A percentile compares a stretch with the other conserved stretches of the same genome.
Conservation (phyloP, 2,113 vertebrate species). For the Pseudorectes ferrugineus region DNA sequence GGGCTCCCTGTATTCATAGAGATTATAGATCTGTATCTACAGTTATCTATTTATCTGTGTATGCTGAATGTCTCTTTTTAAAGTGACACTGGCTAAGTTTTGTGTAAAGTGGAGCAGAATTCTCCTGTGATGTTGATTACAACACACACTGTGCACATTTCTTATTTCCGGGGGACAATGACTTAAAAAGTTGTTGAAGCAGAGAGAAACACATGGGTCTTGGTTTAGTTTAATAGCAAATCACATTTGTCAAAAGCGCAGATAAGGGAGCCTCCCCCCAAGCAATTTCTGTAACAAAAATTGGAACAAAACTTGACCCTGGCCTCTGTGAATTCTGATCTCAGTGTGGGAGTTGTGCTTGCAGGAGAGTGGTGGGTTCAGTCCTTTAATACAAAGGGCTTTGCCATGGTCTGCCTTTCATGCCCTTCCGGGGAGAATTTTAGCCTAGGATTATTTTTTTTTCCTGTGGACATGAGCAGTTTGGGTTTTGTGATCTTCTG, state of each 20-base stretch:
- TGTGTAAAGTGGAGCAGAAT: neutral
- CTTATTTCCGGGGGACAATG: neutral
- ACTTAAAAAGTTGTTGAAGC: neutral
- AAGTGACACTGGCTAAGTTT: neutral
- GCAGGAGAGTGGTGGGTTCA: neutral
- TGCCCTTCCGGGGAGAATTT: neutral
- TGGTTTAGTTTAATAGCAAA: neutral
- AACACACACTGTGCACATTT: neutral
- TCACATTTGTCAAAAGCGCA: neutral
- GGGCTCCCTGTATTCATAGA: neutral
- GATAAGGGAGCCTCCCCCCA: neutral
- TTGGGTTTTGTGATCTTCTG: neutral
- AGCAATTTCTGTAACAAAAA: neutral
- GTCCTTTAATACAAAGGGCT: neutral
- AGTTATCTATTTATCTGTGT: neutral
- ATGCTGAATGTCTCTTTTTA: neutral
- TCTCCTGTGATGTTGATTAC: slow-evolving; percentile 1
- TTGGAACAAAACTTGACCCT: neutral
- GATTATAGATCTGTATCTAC: neutral
- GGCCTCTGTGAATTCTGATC: neutral
- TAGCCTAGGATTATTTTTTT: neutral
- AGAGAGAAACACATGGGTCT: neutral
- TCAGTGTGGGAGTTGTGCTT: neutral
- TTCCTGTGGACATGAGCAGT: neutral
- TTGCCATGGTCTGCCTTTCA: neutral